phyloP scores from a whole-genome alignment of 2,888 invertebrate genomes.

The Prenolepis imparis region DNA sequence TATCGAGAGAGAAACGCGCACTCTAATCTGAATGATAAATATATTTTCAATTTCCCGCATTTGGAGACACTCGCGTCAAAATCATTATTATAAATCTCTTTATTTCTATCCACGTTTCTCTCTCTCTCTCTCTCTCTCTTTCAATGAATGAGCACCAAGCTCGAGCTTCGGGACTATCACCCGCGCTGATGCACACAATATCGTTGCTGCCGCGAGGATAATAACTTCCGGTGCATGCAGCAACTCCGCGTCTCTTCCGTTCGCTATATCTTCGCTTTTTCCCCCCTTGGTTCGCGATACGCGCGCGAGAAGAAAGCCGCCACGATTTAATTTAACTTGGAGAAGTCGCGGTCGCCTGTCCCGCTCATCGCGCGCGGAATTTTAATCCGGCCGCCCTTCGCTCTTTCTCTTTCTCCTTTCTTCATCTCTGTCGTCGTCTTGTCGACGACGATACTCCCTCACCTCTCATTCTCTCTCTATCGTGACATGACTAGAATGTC shows the following conservation, averaged over 20 bases:
- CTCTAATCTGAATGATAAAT: slow-evolving; percentile 19
- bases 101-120: background rate
- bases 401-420: background rate
- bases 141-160: background rate
- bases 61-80: slow-evolving; percentile 5
- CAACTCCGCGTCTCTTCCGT: background rate
- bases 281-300: background rate
- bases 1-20: background rate
- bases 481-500: slow-evolving; percentile 23
- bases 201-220: background rate
- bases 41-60: background rate
- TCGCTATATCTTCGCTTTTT: slow-evolving; percentile 7
- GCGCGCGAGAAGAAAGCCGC: slow-evolving; percentile 49
- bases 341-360: slow-evolving; percentile 33
- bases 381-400: slow-evolving; percentile 54
- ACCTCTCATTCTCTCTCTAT: background rate
- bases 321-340: slow-evolving; percentile 67
- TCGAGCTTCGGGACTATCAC: background rate
- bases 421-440: background rate
- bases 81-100: background rate
- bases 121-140: background rate
- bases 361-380: slow-evolving; percentile 55
- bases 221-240: slow-evolving; percentile 21
- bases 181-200: background rate
- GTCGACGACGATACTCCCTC: background rate